A percentile compares a stretch with the other conserved stretches of the same genome.
Evolutionary conservation across 2,797 vertebrate species (phyloP).

Genomic region (Linurgus olivaceus): DNA sequence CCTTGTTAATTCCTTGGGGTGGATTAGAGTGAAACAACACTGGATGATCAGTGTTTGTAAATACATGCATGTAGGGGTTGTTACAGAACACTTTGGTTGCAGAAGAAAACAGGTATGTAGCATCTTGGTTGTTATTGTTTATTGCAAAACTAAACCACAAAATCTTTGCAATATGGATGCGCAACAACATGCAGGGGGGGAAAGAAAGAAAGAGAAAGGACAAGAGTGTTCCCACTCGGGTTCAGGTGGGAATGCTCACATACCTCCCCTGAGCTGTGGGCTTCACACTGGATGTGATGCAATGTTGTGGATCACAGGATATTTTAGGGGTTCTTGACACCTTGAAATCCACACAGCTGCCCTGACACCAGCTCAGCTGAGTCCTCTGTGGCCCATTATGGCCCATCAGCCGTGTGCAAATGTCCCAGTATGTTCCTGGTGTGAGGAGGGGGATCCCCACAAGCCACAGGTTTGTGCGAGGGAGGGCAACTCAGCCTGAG

Average conservation of each 20-base stretch:
- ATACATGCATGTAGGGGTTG: background rate
- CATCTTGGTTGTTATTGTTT: background rate
- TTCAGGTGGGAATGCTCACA: background rate
- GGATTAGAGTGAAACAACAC: background rate
- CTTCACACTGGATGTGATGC: background rate
- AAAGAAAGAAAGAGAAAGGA: background rate
- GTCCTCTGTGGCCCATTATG: background rate
- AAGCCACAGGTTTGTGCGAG: background rate
- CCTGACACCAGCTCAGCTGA: background rate
- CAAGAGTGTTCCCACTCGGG: background rate
- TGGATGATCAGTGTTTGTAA: background rate
- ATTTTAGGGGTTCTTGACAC: rapidly evolving
- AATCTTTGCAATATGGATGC: background rate
- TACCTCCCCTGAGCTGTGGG: rapidly evolving
- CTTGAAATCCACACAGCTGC: background rate
- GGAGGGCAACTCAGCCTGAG: background rate
- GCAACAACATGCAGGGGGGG: background rate
- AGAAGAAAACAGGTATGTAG: background rate
- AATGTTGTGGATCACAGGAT: rapidly evolving
- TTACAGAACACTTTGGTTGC: background rate
- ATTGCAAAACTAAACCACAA: background rate
- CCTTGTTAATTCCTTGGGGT: background rate
- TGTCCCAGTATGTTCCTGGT: rapidly evolving
- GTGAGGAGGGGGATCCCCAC: background rate
- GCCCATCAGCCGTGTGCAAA: background rate